A percentile compares a stretch with the other conserved stretches of the same genome.
Evolutionary conservation across 2,888 invertebrate genomes (phyloP).

Genomic region (Hypercompe scribonia): DNA sequence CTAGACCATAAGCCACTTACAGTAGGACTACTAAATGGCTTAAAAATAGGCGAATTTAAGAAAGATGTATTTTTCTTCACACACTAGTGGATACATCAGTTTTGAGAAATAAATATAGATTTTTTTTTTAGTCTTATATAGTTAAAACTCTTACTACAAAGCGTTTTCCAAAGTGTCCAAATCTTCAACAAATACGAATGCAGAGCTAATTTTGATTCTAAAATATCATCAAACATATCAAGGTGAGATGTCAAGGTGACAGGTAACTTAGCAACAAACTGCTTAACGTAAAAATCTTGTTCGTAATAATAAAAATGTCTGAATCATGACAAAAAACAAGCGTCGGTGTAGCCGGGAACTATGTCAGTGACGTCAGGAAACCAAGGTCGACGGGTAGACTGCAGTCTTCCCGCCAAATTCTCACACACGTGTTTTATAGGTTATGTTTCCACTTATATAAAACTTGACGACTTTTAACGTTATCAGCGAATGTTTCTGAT

Average conservation of each 20-base stretch:
- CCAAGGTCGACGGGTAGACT: slow-evolving; percentile 80
- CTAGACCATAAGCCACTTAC: too few relatives aligned
- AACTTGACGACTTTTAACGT: slow-evolving; percentile 24
- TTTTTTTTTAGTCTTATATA: too few relatives aligned
- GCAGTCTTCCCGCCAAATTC: slow-evolving; percentile 78
- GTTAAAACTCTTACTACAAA: too few relatives aligned
- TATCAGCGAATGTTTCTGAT: slow-evolving; percentile 8
- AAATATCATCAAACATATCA: slow-evolving; percentile 31
- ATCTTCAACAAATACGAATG: not conserved
- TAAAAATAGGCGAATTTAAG: not conserved
- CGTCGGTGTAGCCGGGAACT: slow-evolving; percentile 77
- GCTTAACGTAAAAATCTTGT: slow-evolving; percentile 37
- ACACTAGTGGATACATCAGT: not conserved
- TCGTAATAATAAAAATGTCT: slow-evolving; percentile 62
- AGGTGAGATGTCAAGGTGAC: slow-evolving; percentile 37
- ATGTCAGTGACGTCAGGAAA: slow-evolving; percentile 82
- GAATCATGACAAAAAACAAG: slow-evolving; percentile 70
- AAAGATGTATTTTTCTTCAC: not conserved
- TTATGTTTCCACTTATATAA: slow-evolving; percentile 54
- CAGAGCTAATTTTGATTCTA: not conserved
- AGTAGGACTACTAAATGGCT: not conserved
- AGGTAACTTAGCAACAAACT: slow-evolving; percentile 40
- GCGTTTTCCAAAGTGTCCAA: not conserved
- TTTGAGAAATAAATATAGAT: not conserved
- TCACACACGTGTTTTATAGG: slow-evolving; percentile 52